Evolutionary conservation across 2,113 vertebrate genomes (phyloP).

Genomic region (Mustela lutreola): DNA sequence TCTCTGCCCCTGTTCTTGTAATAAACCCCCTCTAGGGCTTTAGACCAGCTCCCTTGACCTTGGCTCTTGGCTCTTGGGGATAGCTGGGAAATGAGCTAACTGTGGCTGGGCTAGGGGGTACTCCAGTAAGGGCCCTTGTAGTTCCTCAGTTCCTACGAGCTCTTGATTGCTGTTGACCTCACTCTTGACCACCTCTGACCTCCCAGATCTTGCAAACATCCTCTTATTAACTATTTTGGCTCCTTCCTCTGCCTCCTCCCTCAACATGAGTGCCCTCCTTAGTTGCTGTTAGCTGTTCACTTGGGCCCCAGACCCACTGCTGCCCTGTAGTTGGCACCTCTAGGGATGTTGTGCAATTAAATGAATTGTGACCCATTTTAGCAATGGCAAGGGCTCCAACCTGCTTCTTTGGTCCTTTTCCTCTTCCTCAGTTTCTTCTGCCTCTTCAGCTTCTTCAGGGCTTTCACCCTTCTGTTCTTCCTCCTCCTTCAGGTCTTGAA

Average conservation of each 20-base stretch:
- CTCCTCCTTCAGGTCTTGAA: conserved; percentile 88
- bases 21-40: neutral
- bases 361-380: neutral
- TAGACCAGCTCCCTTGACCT: neutral
- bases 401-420: conserved; percentile 86
- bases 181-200: neutral
- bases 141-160: neutral
- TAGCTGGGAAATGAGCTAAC: neutral
- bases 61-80: neutral
- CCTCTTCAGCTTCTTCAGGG: conserved; percentile 84
- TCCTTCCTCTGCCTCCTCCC: neutral
- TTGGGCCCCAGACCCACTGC: neutral
- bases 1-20: neutral
- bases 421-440: conserved; percentile 86
- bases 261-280: neutral
- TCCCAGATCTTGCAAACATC: neutral
- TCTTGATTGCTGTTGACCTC: neutral
- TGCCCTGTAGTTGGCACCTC: neutral
- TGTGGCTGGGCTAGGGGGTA: neutral
- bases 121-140: neutral
- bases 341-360: neutral
- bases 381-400: conserved; percentile 72
- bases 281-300: neutral
- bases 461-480: conserved; percentile 86
- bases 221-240: neutral